phyloP scores from a whole-genome alignment of 1,140 invertebrate genomes.

The Acromyrmex echinatior region DNA sequence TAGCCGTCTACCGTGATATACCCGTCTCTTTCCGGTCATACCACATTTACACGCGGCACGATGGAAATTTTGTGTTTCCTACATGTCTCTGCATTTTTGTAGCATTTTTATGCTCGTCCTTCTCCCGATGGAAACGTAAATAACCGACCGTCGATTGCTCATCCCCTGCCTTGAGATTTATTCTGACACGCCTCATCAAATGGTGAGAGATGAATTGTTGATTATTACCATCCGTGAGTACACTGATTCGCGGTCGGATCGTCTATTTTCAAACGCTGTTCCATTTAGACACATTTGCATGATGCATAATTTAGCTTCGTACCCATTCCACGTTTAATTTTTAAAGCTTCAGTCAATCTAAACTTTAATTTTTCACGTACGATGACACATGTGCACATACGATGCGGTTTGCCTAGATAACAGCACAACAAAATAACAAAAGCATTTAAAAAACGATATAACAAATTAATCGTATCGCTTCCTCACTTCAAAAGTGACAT shows the following conservation, averaged over 20 bases:
- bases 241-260: not conserved
- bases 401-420: not conserved
- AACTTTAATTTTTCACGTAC: constrained; percentile 24
- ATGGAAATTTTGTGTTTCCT: constrained; percentile 61
- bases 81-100: constrained; percentile 19
- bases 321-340: constrained; percentile 23
- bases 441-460: not conserved
- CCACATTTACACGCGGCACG: constrained; percentile 34
- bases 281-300: constrained; percentile 40
- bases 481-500: no score
- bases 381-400: not conserved
- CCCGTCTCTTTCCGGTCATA: constrained; percentile 38
- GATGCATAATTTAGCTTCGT: constrained; percentile 43
- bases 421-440: not conserved
- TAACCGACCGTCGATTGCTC: constrained; percentile 38
- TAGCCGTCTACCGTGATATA: constrained; percentile 63
- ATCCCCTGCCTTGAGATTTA: constrained; percentile 24
- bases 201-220: constrained; percentile 35
- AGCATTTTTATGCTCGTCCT: constrained; percentile 28
- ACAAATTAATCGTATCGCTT: not conserved
- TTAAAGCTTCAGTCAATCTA: constrained; percentile 6
- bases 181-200: constrained; percentile 25
- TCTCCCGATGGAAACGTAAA: constrained; percentile 28
- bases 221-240: constrained; percentile 29
- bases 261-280: constrained; percentile 24